These are phyloP conservation scores for Glaucomys volans DNA, from an alignment of 2,113 vertebrate genomes.

Conservation along the genomic window DNA sequence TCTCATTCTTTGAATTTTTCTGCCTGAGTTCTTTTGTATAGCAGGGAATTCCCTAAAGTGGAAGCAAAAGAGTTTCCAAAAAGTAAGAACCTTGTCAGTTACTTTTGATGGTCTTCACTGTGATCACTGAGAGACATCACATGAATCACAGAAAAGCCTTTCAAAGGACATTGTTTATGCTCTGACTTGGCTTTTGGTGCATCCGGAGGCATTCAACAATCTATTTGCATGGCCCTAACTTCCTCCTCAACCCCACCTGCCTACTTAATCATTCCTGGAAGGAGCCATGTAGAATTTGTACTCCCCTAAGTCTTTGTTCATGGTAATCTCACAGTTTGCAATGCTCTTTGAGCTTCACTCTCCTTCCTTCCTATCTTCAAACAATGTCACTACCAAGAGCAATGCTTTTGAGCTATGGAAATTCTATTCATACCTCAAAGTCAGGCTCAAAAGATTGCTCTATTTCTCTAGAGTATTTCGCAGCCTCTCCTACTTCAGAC, in stretches of 20 bases:
- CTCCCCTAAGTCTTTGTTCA: neutral
- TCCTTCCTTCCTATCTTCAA: neutral
- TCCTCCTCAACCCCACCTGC: accelerated
- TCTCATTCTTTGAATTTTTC: neutral
- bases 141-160: neutral
- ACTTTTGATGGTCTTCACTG: neutral
- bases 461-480: neutral
- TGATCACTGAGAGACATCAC: neutral
- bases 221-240: accelerated
- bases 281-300: neutral
- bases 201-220: neutral
- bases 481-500: neutral
- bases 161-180: neutral
- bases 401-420: neutral
- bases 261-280: neutral
- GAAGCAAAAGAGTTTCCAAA: neutral
- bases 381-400: neutral
- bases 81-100: neutral
- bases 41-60: neutral
- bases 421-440: neutral
- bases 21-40: neutral
- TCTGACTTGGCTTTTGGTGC: neutral
- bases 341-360: neutral
- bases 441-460: neutral
- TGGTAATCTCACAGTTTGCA: neutral